Percentiles rank a stretch among this genome's conserved stretches.
Conservation (phyloP, 2,797 vertebrate species). For the Anniella stebbinsi region DNA sequence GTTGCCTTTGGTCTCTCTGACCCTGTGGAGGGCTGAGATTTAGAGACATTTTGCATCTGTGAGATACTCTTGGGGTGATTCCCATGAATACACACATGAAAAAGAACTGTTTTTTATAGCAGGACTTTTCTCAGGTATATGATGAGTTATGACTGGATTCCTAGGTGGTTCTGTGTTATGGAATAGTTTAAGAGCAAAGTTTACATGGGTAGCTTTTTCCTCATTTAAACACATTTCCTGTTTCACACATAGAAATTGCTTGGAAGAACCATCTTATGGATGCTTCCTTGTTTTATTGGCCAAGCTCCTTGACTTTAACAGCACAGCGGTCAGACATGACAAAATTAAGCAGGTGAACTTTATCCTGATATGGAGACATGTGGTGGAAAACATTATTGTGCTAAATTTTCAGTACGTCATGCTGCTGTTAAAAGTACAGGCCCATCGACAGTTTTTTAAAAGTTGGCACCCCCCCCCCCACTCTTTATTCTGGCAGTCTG, state of each 20-base stretch:
- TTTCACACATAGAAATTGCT: neutral
- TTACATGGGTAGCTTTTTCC: neutral
- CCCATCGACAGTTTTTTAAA: neutral
- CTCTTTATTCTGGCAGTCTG: neutral
- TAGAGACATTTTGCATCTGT: too few species aligned
- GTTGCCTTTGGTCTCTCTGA: slow-evolving; percentile 3
- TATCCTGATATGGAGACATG: neutral
- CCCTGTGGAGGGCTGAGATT: neutral
- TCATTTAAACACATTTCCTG: neutral
- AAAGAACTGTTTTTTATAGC: neutral
- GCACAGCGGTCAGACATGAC: neutral
- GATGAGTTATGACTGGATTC: neutral
- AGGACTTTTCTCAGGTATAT: neutral
- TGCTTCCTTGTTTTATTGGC: neutral
- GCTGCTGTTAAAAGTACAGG: neutral
- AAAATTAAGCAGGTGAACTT: neutral
- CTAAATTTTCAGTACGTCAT: neutral
- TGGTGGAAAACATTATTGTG: neutral
- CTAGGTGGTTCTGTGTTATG: neutral
- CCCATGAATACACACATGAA: too few species aligned
- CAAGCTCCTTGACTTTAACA: neutral
- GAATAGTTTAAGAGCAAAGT: neutral
- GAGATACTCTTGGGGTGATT: neutral
- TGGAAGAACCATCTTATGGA: neutral
- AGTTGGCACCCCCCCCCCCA: neutral